Conservation (phyloP, 2,113 vertebrate species). For the Siniperca chuatsi region DNA sequence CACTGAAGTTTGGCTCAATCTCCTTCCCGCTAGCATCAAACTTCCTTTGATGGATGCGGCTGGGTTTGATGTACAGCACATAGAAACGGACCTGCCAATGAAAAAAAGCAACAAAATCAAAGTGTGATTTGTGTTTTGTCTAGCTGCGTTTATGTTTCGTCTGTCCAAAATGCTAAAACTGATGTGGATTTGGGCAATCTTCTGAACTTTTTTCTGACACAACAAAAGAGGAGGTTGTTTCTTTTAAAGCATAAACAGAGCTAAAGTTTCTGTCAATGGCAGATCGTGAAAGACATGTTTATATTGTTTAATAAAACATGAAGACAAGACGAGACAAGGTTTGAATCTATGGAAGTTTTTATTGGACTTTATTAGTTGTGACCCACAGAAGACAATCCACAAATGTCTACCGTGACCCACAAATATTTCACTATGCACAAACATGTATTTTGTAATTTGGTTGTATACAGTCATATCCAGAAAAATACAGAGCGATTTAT, state of each 20-base stretch:
- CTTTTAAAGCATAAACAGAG: neutral
- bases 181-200: neutral
- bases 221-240: neutral
- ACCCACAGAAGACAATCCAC: too few species aligned
- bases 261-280: neutral
- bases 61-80: conserved; percentile 87
- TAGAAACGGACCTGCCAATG: conserved; percentile 85
- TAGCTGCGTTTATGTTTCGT: neutral
- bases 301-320: neutral
- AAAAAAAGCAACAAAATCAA: neutral
- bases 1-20: conserved; percentile 90
- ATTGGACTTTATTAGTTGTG: too few species aligned
- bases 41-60: conserved; percentile 84
- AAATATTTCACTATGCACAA: too few species aligned
- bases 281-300: neutral
- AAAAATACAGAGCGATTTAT: too few species aligned
- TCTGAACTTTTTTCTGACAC: neutral
- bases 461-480: too few species aligned
- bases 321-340: neutral
- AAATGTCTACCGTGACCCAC: too few species aligned
- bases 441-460: too few species aligned
- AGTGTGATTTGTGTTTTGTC: neutral
- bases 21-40: conserved; percentile 88
- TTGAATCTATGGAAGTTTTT: too few species aligned
- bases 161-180: neutral